Evolutionary conservation across 2,113 vertebrate species (phyloP).

Genomic region (Aspidoscelis tigris): DNA sequence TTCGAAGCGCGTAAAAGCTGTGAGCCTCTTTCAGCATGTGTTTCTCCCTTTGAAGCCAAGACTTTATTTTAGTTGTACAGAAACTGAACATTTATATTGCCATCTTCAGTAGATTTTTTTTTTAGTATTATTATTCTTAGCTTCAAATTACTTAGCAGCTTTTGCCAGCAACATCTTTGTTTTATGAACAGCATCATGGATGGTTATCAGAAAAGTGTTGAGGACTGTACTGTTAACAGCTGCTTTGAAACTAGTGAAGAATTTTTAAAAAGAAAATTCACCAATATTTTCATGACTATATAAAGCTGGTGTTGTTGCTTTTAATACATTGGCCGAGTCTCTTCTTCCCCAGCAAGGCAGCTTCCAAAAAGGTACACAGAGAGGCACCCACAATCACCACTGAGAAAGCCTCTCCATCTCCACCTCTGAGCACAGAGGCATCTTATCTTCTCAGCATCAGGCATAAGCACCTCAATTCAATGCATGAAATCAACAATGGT

Average conservation of each 20-base stretch:
- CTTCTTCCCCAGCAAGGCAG: neutral
- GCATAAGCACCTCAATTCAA: no score
- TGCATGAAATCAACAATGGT: no score
- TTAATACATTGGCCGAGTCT: neutral
- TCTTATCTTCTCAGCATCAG: no score
- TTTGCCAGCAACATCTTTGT: conserved; percentile 33
- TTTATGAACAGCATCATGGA: neutral
- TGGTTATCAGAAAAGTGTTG: conserved; percentile 5
- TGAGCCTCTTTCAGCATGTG: neutral
- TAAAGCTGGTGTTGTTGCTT: neutral
- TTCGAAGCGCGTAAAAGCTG: neutral
- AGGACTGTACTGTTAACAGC: conserved; percentile 16
- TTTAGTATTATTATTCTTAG: neutral
- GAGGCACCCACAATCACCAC: no score
- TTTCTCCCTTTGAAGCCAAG: neutral
- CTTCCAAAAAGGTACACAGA: no score
- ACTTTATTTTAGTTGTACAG: conserved; percentile 14
- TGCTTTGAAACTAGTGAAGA: conserved; percentile 18
- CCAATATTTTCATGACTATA: neutral
- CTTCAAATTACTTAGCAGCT: conserved; percentile 25
- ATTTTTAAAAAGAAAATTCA: neutral
- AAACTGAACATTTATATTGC: neutral
- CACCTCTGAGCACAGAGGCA: no score
- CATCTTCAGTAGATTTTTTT: neutral
- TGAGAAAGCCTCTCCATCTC: no score